Conservation (phyloP, 23 tunicate species). For the Styela clava region DNA sequence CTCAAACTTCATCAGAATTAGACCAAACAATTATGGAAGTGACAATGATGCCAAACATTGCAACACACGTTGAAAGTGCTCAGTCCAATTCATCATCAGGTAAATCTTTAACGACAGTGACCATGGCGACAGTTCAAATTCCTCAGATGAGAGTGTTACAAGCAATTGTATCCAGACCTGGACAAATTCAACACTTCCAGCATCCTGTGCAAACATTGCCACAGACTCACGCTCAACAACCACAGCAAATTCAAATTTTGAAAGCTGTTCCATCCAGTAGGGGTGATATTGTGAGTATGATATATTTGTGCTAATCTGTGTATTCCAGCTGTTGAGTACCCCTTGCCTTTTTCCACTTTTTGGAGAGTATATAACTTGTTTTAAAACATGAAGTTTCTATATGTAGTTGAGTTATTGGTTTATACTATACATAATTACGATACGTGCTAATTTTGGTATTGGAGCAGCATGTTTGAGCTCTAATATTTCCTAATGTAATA, state of each 20-base stretch:
- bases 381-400: too few relatives aligned
- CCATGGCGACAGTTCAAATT: neutral
- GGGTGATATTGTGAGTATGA: slow-evolving; percentile 3
- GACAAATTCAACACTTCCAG: neutral
- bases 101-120: neutral
- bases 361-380: neutral
- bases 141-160: slow-evolving; percentile 31
- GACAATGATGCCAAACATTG: slow-evolving; percentile 1
- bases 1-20: neutral
- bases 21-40: neutral
- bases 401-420: too few relatives aligned
- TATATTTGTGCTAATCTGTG: neutral
- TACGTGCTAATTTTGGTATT: too few relatives aligned
- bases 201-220: neutral
- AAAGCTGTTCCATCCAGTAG: slow-evolving; percentile 21
- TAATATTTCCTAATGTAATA: too few relatives aligned
- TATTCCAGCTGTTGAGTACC: neutral
- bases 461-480: too few relatives aligned
- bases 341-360: neutral
- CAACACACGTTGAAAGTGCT: neutral
- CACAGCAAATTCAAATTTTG: slow-evolving; percentile 21
- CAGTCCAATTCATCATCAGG: neutral
- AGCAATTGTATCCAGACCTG: slow-evolving; percentile 7
- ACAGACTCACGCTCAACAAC: neutral
- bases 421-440: too few relatives aligned